phyloP scores from a whole-genome alignment of 2,113 vertebrate genomes.

The cattle (Bos taurus) region DNA sequence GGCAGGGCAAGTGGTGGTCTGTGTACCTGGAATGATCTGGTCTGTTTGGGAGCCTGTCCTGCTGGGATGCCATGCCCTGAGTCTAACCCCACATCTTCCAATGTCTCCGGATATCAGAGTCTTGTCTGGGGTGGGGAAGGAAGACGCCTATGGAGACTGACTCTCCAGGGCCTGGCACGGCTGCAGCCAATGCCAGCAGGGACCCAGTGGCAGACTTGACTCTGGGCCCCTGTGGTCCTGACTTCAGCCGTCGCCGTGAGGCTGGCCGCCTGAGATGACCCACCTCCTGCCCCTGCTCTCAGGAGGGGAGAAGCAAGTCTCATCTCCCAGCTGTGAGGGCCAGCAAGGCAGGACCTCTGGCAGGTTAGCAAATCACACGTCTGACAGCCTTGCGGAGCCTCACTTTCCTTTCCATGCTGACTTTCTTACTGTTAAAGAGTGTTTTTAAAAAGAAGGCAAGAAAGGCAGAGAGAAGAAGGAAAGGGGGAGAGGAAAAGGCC shows the following conservation, averaged over 20 bases:
- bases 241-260: accelerated
- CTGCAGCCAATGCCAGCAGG: background rate
- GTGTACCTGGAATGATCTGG: background rate
- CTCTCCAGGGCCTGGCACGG: background rate
- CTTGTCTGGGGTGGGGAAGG: background rate
- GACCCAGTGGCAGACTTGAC: accelerated
- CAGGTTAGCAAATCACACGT: background rate
- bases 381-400: background rate
- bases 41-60: too few species aligned
- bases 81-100: background rate
- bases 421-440: conserved; percentile 65
- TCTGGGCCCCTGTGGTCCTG: background rate
- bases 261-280: too few species aligned
- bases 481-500: background rate
- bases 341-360: background rate
- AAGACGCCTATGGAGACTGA: background rate
- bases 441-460: background rate
- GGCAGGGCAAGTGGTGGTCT: background rate
- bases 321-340: accelerated
- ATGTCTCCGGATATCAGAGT: accelerated
- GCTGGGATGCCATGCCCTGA: background rate
- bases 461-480: conserved; percentile 13
- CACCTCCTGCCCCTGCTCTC: background rate
- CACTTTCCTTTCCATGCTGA: conserved; percentile 73
- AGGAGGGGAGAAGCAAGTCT: background rate